Base-by-base conservation (phyloP, 2,888 invertebrate genomes). In the Parascotia fuliginaria region DNA sequence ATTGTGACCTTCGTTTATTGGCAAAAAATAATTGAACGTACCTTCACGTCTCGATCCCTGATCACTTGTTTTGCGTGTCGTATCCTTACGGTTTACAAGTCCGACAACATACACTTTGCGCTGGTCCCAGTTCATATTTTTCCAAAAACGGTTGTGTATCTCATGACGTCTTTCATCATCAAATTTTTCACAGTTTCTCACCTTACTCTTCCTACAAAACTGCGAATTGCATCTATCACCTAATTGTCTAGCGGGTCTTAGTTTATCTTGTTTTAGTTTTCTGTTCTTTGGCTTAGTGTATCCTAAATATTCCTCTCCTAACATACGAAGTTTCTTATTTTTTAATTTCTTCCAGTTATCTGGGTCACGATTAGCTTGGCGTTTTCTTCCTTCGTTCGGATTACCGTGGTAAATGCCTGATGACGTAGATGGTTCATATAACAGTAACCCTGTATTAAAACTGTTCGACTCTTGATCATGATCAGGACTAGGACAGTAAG, bases 301-400 rank as follows among this genome's bases (percentile, higher is more conserved):
- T 42, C 63, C 63, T 38, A 61, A 47, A 46, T 63, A 65, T 34
- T 54, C 56, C 37, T 62, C 42, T 7, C 62, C 65, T 43, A 13
- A 6, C 59, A 63, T 52, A 29, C 62, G 42, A 16, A 33, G 27
- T 34, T 27, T 41, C 27, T 60, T 55, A 14, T 42, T 49, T 52
- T 47, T 49, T 42, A 49, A 47, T 53, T 45, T 58, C 29, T 55
- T 60, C 61, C 60, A 65, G n/a, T 32, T 19, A 14, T 37, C 32
- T 13, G 36, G 49, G n/a, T 55, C 38, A 37, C 42, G 33, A 28
- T 33, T 50, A 32, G 32, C 19, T 22, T 38, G 46, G 7, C 67
- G 59, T 53, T 59, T 62, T 46, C 57, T 53, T 9, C 54, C 55
- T 55, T 60, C 57, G 15, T 55, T 33, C 14, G 24, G 12, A 42